These are phyloP conservation scores for Dromas ardeola DNA, from an alignment of 2,113 vertebrate species.

Conservation along the genomic window DNA sequence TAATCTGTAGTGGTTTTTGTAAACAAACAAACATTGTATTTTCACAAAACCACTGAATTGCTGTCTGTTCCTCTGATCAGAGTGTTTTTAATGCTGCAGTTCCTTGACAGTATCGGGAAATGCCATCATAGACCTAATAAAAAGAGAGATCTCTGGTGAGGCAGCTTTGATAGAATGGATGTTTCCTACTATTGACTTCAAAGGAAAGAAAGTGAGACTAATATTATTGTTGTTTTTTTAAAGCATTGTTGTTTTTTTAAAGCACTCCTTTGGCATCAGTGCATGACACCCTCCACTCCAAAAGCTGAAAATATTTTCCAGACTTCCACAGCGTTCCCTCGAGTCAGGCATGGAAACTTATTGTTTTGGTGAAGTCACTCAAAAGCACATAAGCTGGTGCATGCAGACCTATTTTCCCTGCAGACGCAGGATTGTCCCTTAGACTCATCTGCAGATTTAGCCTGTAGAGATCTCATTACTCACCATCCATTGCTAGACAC, in stretches of 20 bases:
- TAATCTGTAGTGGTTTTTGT: not conserved
- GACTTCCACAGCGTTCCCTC: not conserved
- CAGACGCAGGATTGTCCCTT: not conserved
- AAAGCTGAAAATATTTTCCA: constrained; percentile 38
- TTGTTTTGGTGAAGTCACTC: not conserved
- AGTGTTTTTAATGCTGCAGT: not conserved
- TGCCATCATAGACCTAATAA: constrained; percentile 34
- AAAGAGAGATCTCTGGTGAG: constrained; percentile 23
- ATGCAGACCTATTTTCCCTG: not conserved
- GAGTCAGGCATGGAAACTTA: not conserved
- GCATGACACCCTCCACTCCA: not conserved
- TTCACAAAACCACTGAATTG: constrained; percentile 18
- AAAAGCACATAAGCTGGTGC: not conserved
- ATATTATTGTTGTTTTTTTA: not conserved
- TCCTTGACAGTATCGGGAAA: constrained; percentile 53
- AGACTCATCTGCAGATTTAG: not conserved
- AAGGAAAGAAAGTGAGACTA: constrained; percentile 24
- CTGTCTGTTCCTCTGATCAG: not conserved
- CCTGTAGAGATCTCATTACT: not conserved
- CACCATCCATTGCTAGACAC: not conserved
- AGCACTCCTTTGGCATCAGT: constrained; percentile 13
- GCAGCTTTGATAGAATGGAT: constrained; percentile 9
- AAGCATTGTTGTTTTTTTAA: not conserved
- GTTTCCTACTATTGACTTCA: constrained; percentile 34
- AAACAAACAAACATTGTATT: constrained; percentile 20